A percentile compares a stretch with the other conserved stretches of the same genome.
These are phyloP conservation scores for Malacoraja senta DNA, from an alignment of 2,797 vertebrate species.

Conservation along the genomic window DNA sequence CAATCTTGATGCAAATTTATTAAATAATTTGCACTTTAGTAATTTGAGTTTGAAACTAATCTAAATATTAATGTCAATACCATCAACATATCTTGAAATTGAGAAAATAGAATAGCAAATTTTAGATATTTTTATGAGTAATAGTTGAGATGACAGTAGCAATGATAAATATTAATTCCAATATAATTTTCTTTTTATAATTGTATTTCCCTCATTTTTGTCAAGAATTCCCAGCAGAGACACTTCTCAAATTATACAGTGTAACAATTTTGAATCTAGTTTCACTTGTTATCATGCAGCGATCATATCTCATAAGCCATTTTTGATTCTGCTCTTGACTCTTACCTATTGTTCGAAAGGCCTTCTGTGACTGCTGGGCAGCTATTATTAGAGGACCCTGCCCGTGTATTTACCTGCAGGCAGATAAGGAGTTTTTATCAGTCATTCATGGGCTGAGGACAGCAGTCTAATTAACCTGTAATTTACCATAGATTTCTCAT, in stretches of 20 bases:
- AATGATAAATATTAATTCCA: conserved; percentile 25
- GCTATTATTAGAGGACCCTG: conserved; percentile 73
- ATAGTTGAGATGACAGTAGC: background rate
- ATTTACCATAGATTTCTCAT: conserved; percentile 63
- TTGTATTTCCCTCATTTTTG: conserved; percentile 20
- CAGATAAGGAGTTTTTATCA: conserved; percentile 53
- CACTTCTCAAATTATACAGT: conserved; percentile 5
- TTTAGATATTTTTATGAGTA: background rate
- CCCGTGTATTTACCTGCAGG: conserved; percentile 85
- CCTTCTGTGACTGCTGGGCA: conserved; percentile 65
- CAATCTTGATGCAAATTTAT: background rate
- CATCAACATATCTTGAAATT: background rate
- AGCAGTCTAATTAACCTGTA: conserved; percentile 75
- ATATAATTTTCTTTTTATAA: conserved; percentile 18
- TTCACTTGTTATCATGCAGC: conserved; percentile 21
- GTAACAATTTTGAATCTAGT: conserved; percentile 35
- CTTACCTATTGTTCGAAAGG: conserved; percentile 88
- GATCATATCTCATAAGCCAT: conserved; percentile 9
- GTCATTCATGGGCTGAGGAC: conserved; percentile 53
- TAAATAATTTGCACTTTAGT: conserved; percentile 1
- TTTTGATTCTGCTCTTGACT: conserved; percentile 30
- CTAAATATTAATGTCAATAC: background rate
- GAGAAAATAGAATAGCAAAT: background rate
- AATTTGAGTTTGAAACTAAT: conserved; percentile 1
- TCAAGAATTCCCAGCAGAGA: conserved; percentile 31